phyloP scores from a whole-genome alignment of 2,797 vertebrate genomes.

The Cheirogaleus major region DNA sequence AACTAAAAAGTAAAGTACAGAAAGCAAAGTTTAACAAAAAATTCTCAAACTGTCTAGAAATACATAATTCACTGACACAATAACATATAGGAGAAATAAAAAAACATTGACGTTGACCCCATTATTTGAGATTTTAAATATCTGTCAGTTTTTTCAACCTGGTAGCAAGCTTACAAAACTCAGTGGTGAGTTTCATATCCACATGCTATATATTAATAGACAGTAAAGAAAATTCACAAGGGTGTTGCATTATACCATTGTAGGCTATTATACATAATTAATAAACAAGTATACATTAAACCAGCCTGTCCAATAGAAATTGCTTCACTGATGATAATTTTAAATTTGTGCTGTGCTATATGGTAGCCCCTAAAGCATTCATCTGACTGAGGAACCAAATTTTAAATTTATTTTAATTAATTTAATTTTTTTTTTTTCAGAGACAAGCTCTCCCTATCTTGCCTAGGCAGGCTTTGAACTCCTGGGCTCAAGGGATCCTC shows the following conservation, averaged over 20 bases:
- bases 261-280: neutral
- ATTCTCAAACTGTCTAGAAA: neutral
- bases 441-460: too few species aligned
- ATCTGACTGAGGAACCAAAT: neutral
- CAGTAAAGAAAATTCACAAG: neutral
- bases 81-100: neutral
- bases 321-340: neutral
- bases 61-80: neutral
- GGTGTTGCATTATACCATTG: neutral
- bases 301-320: neutral
- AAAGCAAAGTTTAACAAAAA: conserved; percentile 62
- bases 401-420: neutral
- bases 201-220: neutral
- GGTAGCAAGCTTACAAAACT: neutral
- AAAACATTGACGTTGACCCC: neutral
- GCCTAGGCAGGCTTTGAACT: too few species aligned
- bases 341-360: neutral
- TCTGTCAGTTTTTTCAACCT: neutral
- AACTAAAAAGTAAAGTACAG: conserved; percentile 58
- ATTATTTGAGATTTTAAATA: neutral
- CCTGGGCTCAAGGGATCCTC: too few species aligned
- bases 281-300: neutral
- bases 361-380: neutral
- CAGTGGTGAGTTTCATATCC: neutral
- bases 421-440: neutral